A percentile compares a stretch with the other conserved stretches of the same genome.
phyloP scores from a whole-genome alignment of 2,113 vertebrate species.

The Scomber colias region DNA sequence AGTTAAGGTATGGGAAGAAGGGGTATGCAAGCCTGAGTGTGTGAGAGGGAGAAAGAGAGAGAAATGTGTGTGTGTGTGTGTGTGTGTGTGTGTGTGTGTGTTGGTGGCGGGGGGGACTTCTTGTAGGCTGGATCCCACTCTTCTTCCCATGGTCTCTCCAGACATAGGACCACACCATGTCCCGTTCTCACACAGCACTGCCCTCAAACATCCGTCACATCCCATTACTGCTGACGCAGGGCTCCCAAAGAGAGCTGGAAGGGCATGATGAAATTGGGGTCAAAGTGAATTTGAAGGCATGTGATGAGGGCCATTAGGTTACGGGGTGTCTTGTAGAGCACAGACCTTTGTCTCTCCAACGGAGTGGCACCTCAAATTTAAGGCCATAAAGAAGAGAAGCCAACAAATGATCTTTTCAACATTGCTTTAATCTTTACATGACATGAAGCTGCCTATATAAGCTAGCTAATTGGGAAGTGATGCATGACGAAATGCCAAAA shows the following conservation, averaged over 20 bases:
- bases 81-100: not conserved
- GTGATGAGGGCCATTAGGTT: conserved; percentile 68
- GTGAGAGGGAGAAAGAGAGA: not conserved
- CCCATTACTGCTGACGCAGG: conserved; percentile 80
- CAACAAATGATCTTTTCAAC: conserved; percentile 30
- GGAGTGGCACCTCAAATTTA: conserved; percentile 55
- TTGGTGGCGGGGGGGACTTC: conserved; percentile 33
- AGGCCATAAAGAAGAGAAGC: conserved; percentile 41
- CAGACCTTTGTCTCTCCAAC: conserved; percentile 64
- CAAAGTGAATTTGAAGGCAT: conserved; percentile 71
- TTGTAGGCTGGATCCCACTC: conserved; percentile 42
- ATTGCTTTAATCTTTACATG: conserved; percentile 38
- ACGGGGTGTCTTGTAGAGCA: conserved; percentile 63
- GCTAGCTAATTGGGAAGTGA: not conserved
- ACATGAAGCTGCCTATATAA: not conserved
- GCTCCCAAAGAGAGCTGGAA: conserved; percentile 71
- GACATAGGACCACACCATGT: conserved; percentile 62
- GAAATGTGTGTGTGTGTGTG: not conserved
- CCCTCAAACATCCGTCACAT: conserved; percentile 80
- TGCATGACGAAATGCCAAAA: conserved; percentile 5
- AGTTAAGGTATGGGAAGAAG: conserved; percentile 34
- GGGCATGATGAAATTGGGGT: conserved; percentile 78
- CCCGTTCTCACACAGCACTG: conserved; percentile 68
- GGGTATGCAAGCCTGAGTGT: conserved; percentile 11
- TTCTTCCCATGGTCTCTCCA: conserved; percentile 78